These are phyloP conservation scores for Tichodroma muraria DNA, from an alignment of 2,113 vertebrate genomes.

Conservation along the genomic window DNA sequence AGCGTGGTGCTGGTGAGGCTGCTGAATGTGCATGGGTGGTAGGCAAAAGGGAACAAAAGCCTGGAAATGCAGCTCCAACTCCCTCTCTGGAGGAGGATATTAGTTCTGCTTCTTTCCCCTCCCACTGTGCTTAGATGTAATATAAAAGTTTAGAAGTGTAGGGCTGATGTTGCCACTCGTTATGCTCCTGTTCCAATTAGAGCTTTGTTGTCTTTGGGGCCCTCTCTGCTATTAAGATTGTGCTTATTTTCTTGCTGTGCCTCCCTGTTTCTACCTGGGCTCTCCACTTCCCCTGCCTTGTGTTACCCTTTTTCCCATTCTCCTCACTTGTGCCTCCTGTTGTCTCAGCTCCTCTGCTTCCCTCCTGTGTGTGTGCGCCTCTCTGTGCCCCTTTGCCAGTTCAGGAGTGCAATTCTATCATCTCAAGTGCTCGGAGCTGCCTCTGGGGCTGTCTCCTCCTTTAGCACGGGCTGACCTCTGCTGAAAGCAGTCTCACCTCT, in stretches of 20 bases:
- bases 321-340: not conserved
- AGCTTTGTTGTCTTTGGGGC: not conserved
- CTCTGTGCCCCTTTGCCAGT: not conserved
- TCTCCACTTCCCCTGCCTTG: not conserved
- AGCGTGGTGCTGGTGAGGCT: not conserved
- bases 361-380: not conserved
- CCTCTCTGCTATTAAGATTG: not conserved
- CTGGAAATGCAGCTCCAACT: not conserved
- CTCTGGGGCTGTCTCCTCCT: constrained; percentile 13
- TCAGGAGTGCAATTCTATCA: not conserved
- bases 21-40: not conserved
- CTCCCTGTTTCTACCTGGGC: not conserved
- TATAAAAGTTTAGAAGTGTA: not conserved
- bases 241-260: not conserved
- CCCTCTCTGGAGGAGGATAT: not conserved
- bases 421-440: not conserved
- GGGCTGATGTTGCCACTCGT: not conserved
- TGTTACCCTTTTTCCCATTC: not conserved
- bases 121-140: not conserved
- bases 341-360: not conserved
- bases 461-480: constrained; percentile 2
- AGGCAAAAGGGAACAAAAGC: not conserved
- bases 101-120: not conserved
- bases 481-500: constrained; percentile 4
- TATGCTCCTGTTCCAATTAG: not conserved